Conservation (phyloP, 2,113 vertebrate genomes). For the Zosterops lateralis region DNA sequence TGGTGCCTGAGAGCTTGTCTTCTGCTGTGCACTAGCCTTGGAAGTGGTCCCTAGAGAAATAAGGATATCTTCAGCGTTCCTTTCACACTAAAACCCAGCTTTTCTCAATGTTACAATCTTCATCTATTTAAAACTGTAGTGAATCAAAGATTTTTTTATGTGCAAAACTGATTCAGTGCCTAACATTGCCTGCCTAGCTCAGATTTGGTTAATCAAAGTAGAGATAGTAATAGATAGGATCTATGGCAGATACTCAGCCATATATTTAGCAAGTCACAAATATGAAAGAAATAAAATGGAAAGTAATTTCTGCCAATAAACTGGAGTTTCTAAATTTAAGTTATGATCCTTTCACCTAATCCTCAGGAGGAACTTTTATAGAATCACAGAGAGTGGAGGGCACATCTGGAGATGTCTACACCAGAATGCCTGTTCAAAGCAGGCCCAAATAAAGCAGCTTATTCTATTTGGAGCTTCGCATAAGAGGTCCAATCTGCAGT, state of each 20-base stretch:
- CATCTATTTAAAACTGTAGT: background rate
- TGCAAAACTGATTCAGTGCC: background rate
- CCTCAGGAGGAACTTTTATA: background rate
- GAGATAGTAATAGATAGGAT: background rate
- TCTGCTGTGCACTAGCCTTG: background rate
- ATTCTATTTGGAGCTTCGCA: background rate
- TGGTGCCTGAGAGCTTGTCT: constrained; percentile 40
- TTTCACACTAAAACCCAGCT: background rate
- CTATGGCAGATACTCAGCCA: background rate
- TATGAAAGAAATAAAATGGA: background rate
- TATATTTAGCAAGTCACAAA: background rate
- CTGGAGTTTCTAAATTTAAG: background rate
- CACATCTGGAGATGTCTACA: background rate
- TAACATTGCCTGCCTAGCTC: background rate
- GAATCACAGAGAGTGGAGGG: background rate
- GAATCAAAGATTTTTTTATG: background rate
- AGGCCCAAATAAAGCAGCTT: background rate
- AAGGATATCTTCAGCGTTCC: background rate
- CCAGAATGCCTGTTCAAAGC: background rate
- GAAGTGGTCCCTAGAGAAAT: background rate
- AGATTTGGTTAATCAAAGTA: background rate
- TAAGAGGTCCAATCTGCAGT: background rate
- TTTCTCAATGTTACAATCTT: background rate
- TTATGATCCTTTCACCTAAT: background rate
- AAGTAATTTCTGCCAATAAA: background rate